Evolutionary conservation across 2,888 invertebrate species (phyloP).

Genomic region (Aphodius sticticus): DNA sequence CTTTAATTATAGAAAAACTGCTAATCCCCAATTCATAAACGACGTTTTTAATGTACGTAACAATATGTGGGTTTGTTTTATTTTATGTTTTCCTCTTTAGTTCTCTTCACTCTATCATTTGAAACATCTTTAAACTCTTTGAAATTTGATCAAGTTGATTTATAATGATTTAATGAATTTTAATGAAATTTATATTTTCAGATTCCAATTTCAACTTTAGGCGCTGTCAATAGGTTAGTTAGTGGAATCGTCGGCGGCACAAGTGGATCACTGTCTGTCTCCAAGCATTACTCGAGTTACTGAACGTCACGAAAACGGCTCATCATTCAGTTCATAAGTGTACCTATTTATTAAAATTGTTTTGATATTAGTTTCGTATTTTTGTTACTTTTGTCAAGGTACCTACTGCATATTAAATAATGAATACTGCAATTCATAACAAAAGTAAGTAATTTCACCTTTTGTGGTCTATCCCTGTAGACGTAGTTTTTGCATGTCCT

Average conservation of each 20-base stretch:
- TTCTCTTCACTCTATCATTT: constrained; percentile 6
- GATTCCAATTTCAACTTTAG: constrained; percentile 73
- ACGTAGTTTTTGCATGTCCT: no score
- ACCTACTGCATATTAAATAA: no score
- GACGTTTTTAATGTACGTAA: constrained; percentile 39
- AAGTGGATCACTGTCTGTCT: constrained; percentile 48
- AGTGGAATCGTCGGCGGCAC: constrained; percentile 62
- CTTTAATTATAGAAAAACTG: constrained; percentile 32
- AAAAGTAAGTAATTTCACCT: no score
- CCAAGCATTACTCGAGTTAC: constrained; percentile 40
- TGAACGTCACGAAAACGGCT: no score
- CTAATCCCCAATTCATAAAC: constrained; percentile 31
- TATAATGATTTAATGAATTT: constrained; percentile 30
- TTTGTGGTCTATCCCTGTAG: no score
- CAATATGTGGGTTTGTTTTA: background rate
- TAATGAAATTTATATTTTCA: no score
- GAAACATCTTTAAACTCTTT: constrained; percentile 5
- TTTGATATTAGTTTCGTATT: no score
- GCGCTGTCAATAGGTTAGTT: constrained; percentile 71
- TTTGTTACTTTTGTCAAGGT: no score
- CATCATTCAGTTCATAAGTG: background rate
- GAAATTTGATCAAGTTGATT: background rate
- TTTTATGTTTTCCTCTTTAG: constrained; percentile 5
- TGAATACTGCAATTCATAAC: no score
- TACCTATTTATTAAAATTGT: background rate